These are phyloP conservation scores for Bellardia bayeri DNA, from an alignment of 2,888 invertebrate species.

Conservation along the genomic window DNA sequence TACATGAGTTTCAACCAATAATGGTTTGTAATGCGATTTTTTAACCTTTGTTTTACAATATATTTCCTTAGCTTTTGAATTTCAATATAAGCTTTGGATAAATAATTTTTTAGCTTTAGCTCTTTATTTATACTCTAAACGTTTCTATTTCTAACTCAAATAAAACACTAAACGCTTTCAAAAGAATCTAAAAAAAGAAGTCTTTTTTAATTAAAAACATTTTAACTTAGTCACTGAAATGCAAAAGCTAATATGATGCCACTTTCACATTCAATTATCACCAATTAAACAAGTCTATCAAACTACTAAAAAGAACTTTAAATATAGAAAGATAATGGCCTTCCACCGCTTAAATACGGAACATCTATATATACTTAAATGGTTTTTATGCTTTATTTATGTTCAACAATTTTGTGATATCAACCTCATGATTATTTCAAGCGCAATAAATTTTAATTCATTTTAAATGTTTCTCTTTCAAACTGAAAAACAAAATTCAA, in stretches of 20 bases:
- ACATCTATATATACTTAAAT: too few relatives aligned
- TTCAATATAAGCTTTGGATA: background rate
- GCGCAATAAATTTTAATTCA: too few relatives aligned
- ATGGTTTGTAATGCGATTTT: background rate
- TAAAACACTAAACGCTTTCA: background rate
- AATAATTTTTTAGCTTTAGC: background rate
- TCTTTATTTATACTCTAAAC: background rate
- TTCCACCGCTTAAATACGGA: too few relatives aligned
- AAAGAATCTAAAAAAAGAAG: background rate
- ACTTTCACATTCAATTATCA: conserved; percentile 1
- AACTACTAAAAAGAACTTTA: background rate
- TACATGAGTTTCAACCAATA: background rate
- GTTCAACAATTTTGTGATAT: too few relatives aligned
- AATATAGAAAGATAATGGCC: background rate
- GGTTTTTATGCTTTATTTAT: too few relatives aligned
- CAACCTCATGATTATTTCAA: too few relatives aligned
- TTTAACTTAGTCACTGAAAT: background rate
- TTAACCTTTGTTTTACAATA: background rate
- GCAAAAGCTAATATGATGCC: background rate
- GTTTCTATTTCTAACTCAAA: background rate
- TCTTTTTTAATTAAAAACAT: conserved; percentile 22
- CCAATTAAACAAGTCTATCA: conserved; percentile 10
- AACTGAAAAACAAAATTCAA: too few relatives aligned
- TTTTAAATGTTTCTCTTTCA: too few relatives aligned
- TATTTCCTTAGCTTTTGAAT: background rate